phyloP scores from a whole-genome alignment of 2,113 vertebrate genomes.

The Corythoichthys haematopterus region DNA sequence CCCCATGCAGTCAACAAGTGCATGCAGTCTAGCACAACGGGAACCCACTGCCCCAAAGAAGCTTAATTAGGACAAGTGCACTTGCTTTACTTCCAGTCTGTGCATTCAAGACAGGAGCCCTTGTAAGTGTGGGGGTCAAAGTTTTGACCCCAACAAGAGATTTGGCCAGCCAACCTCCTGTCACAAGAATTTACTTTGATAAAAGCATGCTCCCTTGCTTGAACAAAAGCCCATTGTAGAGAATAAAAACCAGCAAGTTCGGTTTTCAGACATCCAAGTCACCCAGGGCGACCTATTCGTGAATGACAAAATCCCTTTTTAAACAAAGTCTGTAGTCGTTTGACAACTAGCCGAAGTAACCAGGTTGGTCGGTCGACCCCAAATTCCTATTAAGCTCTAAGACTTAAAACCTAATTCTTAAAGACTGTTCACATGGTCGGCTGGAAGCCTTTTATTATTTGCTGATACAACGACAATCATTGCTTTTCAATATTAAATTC shows the following conservation, averaged over 20 bases:
- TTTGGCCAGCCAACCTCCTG: slow-evolving; percentile 30
- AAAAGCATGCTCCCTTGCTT: slow-evolving; percentile 4
- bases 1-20: background rate
- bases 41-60: slow-evolving; percentile 33
- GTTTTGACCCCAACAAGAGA: slow-evolving; percentile 34
- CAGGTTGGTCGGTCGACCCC: background rate
- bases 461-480: background rate
- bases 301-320: background rate
- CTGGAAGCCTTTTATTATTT: background rate
- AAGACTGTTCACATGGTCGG: background rate
- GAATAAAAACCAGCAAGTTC: background rate
- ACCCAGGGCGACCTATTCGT: background rate
- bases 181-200: slow-evolving; percentile 18
- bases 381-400: background rate
- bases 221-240: slow-evolving; percentile 40
- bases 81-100: slow-evolving; percentile 31
- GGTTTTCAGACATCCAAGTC: background rate
- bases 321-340: background rate
- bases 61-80: slow-evolving; percentile 44
- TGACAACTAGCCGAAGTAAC: background rate
- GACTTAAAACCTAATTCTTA: background rate
- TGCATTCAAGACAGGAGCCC: slow-evolving; percentile 27
- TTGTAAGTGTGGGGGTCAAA: slow-evolving; percentile 27
- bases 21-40: background rate
- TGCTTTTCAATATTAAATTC: no score